These are phyloP conservation scores for Drosophila littoralis DNA, from an alignment of 1,140 invertebrate genomes.

Conservation along the genomic window DNA sequence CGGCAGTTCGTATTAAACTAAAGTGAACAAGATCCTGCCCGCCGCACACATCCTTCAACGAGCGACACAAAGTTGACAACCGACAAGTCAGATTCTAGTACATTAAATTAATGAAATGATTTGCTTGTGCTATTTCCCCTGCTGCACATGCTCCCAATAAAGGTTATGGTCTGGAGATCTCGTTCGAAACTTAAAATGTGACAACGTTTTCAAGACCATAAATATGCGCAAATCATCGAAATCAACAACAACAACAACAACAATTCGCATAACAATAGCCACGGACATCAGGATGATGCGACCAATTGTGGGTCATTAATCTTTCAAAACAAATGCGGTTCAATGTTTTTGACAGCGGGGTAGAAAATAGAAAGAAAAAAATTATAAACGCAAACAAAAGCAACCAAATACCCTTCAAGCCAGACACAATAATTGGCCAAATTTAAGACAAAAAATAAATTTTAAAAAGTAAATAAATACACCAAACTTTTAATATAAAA, in stretches of 20 bases:
- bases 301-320: conserved; percentile 78
- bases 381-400: neutral
- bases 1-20: conserved; percentile 56
- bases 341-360: conserved; percentile 70
- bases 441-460: too few species aligned
- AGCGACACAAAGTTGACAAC: conserved; percentile 71
- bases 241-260: conserved; percentile 20
- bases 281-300: conserved; percentile 38
- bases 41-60: conserved; percentile 30
- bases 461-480: too few species aligned
- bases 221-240: conserved; percentile 72
- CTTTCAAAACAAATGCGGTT: conserved; percentile 75
- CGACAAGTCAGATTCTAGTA: conserved; percentile 78
- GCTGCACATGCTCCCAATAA: conserved; percentile 9
- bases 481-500: too few species aligned
- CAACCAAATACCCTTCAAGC: conserved; percentile 9
- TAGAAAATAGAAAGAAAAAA: conserved; percentile 18
- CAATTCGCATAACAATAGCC: conserved; percentile 10
- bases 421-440: too few species aligned
- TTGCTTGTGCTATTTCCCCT: conserved; percentile 7
- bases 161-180: conserved; percentile 48
- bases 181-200: conserved; percentile 60
- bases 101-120: conserved; percentile 81
- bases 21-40: conserved; percentile 55
- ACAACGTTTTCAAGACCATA: conserved; percentile 58